Base-by-base conservation (phyloP, 2,113 vertebrate genomes). In the Ictidomys tridecemlineatus region DNA sequence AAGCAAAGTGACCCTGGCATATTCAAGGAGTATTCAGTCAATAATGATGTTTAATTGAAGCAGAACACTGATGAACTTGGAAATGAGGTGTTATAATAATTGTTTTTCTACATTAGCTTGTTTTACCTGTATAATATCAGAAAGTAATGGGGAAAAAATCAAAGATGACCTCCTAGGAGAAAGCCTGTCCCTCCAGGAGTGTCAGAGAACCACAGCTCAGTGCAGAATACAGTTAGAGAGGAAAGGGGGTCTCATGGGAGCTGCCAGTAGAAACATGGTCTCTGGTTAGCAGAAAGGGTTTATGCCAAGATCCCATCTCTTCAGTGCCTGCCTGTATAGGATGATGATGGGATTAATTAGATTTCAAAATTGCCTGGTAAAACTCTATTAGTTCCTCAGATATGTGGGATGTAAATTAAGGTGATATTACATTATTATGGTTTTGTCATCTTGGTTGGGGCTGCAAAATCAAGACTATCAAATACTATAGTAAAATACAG, bases 381-480 rank as follows among this genome's bases (percentile, higher is more conserved):
- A 92, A 76, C 24, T 76, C 92, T 69, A 13, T 87, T 73, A 91
- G 24, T 56, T 89, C 72, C 83, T 86, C 42, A 70, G 93, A 93
- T 45, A 76, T 18, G 12, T 12, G 91, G 85, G 53, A 69, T 53
- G 20, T 89, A 96, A 76, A 76, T 73, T 85, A 74, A 91, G 37
- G 16, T 77, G 28, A 86, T 82, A 88, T 84, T 74, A 48, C 16
- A 45, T 82, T 74, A 72, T 85, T 79, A 95, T 69, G 67, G 26
- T 51, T 91, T 58, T 58, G 22, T 37, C 67, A 63, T 80, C 69
- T 85, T 67, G 11, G 16, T 37, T 70, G 14, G 28, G 10, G 34
- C 80, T 93, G 42, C 42, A 83, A 84, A 92, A 85, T 89, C 65
- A 83, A 95, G 93, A 48, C 95, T 72, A 96, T 90, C 80, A 92